phyloP scores from a whole-genome alignment of 2,888 invertebrate genomes.

The Coleophora flavipennella region DNA sequence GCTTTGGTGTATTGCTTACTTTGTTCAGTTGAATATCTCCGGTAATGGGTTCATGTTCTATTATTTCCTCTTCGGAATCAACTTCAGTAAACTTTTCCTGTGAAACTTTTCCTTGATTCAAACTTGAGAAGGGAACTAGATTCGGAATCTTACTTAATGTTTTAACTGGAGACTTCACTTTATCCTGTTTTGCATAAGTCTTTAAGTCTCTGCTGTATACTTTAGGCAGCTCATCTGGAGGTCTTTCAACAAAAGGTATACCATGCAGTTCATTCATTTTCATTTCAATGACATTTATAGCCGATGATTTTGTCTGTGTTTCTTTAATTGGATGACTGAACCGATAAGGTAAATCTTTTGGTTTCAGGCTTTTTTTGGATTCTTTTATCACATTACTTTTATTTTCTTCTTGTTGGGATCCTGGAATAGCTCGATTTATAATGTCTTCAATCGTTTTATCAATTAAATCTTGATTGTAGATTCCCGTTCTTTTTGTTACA shows the following conservation, averaged over 20 bases:
- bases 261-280: constrained; percentile 66
- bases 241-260: constrained; percentile 51
- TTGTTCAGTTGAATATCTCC: constrained; percentile 25
- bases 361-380: not conserved
- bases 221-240: constrained; percentile 43
- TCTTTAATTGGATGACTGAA: constrained; percentile 14
- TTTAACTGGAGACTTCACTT: constrained; percentile 15
- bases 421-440: constrained; percentile 38
- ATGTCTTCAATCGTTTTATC: constrained; percentile 62
- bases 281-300: constrained; percentile 56
- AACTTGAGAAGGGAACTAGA: constrained; percentile 32
- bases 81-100: constrained; percentile 18
- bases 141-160: constrained; percentile 36
- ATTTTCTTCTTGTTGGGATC: constrained; percentile 25
- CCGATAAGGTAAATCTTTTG: not conserved
- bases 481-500: constrained; percentile 31
- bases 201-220: constrained; percentile 27
- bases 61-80: constrained; percentile 29
- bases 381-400: constrained; percentile 17
- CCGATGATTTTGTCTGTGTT: constrained; percentile 17
- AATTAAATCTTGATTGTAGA: constrained; percentile 53
- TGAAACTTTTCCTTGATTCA: constrained; percentile 21
- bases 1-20: constrained; percentile 8
- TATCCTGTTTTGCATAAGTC: constrained; percentile 26
- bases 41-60: constrained; percentile 32